Evolutionary conservation across 2,113 vertebrate species (phyloP).

Genomic region (Dasyornis broadbenti): DNA sequence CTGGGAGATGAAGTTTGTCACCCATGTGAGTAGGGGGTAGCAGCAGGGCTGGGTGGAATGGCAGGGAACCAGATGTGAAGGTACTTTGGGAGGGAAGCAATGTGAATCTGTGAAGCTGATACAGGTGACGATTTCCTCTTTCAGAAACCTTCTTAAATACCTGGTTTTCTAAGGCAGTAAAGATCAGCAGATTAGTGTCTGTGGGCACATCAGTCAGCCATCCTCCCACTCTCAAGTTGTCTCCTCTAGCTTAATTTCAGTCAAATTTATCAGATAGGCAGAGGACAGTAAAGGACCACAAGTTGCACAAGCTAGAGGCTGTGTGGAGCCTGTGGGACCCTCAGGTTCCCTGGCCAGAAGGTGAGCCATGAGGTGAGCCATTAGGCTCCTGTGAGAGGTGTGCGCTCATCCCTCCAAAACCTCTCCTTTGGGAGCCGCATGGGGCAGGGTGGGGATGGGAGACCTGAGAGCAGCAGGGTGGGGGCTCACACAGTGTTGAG

Average conservation of each 20-base stretch:
- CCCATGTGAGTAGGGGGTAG: fast-evolving
- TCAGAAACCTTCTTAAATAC: neutral
- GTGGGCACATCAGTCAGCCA: neutral
- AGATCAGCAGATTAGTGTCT: neutral
- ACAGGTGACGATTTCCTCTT: neutral
- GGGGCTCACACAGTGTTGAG: neutral
- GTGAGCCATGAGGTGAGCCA: fast-evolving
- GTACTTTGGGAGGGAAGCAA: neutral
- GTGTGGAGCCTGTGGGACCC: fast-evolving
- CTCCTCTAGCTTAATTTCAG: neutral
- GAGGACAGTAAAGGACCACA: neutral
- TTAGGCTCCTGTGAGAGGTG: fast-evolving
- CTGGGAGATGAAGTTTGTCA: neutral
- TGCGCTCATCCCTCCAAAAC: fast-evolving
- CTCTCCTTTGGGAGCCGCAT: neutral
- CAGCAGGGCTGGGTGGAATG: neutral
- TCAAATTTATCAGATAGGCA: neutral
- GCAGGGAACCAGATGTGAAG: neutral
- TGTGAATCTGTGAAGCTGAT: neutral
- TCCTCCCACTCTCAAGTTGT: neutral
- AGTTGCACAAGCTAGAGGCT: no score
- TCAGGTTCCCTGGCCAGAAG: neutral
- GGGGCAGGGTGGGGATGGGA: no score
- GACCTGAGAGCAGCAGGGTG: neutral
- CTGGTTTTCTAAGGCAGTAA: neutral